Conservation (phyloP, 2,113 vertebrate species). For the Rhadina sibilatrix region DNA sequence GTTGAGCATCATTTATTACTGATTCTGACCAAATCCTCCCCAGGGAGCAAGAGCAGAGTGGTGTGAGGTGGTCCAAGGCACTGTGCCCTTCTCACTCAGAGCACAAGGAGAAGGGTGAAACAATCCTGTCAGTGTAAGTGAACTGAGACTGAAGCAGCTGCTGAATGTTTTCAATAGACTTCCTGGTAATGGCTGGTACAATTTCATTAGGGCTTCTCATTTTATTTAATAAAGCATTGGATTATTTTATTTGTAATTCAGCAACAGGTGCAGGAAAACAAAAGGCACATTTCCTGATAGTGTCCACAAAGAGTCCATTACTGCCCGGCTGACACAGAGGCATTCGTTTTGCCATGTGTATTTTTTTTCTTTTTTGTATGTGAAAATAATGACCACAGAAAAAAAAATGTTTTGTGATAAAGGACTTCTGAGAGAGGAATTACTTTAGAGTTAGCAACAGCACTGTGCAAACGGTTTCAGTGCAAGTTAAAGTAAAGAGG, state of each 20-base stretch:
- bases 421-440: not conserved
- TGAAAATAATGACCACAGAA: not conserved
- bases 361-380: not conserved
- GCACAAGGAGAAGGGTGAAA: not conserved
- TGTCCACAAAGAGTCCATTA: conserved; percentile 39
- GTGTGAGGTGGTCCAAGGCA: not conserved
- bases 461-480: not conserved
- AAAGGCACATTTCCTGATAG: conserved; percentile 40
- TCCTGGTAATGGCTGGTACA: conserved; percentile 59
- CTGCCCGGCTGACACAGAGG: not conserved
- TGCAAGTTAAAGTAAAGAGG: not conserved
- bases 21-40: not conserved
- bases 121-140: conserved; percentile 11
- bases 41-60: not conserved
- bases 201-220: conserved; percentile 15
- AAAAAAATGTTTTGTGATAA: not conserved
- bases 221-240: conserved; percentile 52
- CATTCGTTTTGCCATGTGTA: not conserved
- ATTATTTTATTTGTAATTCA: conserved; percentile 43
- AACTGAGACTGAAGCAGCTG: conserved; percentile 24
- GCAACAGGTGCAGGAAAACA: conserved; percentile 51
- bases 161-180: conserved; percentile 34
- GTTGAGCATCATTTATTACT: not conserved
- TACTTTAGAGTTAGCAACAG: not conserved
- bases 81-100: not conserved